Evolutionary conservation across 2,888 invertebrate species (phyloP).

Genomic region (Trachelus tabidus): DNA sequence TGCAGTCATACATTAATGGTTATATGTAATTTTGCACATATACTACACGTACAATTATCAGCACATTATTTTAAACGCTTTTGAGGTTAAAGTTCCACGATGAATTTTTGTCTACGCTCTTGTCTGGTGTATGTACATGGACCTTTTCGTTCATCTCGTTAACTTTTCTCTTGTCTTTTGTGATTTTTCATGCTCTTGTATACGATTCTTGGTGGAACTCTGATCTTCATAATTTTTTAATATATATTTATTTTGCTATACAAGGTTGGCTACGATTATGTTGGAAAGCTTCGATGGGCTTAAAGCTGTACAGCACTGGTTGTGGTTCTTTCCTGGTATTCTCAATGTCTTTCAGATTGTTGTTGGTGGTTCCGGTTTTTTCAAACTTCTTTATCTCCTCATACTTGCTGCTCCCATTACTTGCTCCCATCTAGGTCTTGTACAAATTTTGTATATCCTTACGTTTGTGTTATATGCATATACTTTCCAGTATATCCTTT

Average conservation of each 20-base stretch:
- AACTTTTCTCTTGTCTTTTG: neutral
- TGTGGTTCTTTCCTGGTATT: conserved; percentile 50
- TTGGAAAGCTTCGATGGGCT: conserved; percentile 56
- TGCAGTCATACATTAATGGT: conserved; percentile 38
- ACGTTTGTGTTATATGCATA: conserved; percentile 30
- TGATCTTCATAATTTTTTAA: neutral
- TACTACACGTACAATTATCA: neutral
- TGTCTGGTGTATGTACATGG: neutral
- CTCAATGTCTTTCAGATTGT: conserved; percentile 58
- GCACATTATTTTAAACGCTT: neutral
- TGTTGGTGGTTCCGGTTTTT: conserved; percentile 53
- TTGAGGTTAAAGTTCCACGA: neutral
- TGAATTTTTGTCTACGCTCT: neutral
- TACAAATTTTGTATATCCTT: conserved; percentile 31
- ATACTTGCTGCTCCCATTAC: too few relatives aligned
- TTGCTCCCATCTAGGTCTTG: conserved; percentile 38
- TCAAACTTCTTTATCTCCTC: conserved; percentile 32
- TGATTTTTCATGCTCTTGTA: neutral
- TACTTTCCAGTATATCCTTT: conserved; percentile 13
- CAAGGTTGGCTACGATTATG: conserved; percentile 10
- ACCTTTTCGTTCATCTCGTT: neutral
- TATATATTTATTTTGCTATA: conserved; percentile 14
- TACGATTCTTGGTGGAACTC: conserved; percentile 13
- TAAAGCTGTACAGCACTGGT: conserved; percentile 61
- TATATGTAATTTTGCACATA: neutral